A percentile compares a stretch with the other conserved stretches of the same genome.
Conservation (phyloP, 1,140 invertebrate species). For the Panagrolaimus sp. region DNA sequence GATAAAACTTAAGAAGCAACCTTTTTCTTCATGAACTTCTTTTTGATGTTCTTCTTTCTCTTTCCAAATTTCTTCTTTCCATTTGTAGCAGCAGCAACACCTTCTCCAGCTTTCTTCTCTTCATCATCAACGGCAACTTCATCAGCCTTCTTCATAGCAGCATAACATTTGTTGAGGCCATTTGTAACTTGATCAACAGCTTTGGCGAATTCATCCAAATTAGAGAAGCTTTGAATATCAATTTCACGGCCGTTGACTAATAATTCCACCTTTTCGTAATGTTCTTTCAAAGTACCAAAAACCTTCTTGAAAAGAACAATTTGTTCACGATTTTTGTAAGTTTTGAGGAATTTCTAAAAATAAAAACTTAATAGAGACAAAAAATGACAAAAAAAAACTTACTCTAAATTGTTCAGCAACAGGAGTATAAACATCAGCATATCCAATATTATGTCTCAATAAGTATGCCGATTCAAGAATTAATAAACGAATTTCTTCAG, state of each 20-base stretch:
- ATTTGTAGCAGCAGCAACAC: no score
- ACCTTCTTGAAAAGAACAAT: slow-evolving; percentile 8
- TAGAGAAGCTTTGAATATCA: not conserved
- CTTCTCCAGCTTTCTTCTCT: no score
- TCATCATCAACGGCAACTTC: no score
- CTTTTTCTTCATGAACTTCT: no score
- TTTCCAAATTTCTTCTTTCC: no score
- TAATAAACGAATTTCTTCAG: slow-evolving; percentile 15
- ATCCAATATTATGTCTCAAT: slow-evolving; percentile 7
- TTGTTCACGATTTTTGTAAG: slow-evolving; percentile 17
- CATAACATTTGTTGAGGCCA: not conserved
- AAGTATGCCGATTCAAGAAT: slow-evolving; percentile 12
- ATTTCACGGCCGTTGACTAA: not conserved
- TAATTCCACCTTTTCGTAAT: not conserved
- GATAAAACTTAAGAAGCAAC: no score
- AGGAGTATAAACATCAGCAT: slow-evolving; percentile 20
- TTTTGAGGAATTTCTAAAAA: slow-evolving; percentile 18
- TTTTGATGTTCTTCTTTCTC: no score
- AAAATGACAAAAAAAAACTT: not conserved
- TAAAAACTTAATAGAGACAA: not conserved
- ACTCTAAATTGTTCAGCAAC: slow-evolving; percentile 10
- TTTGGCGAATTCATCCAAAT: not conserved
- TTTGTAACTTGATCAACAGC: not conserved
- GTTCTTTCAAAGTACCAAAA: not conserved
- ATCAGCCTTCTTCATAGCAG: no score